Base-by-base conservation (phyloP, 2,797 vertebrate species). In the Caiman crocodilus region DNA sequence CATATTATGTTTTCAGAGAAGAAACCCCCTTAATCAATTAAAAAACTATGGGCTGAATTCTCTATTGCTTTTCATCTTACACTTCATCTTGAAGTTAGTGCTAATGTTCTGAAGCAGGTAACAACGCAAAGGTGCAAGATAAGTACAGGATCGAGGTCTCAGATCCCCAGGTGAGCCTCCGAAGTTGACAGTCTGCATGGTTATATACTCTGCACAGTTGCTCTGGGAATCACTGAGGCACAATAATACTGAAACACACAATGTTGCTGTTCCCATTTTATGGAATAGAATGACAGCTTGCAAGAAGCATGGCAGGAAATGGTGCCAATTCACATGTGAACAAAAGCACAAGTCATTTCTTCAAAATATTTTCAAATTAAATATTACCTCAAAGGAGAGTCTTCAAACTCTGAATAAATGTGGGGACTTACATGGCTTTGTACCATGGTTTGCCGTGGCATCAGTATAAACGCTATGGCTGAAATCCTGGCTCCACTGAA, bases 321-420 rank as follows among this genome's bases (percentile, higher is more conserved):
- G 64, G 18, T 63, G 14, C 14, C 56, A 42, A 67, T 25, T 56
- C 77, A 30, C n/a, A 75, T 60, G 32, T 35, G 7, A 82, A 74
- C 3, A 82, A 91, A 35, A 94, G 88, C 11, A 2, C 16, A 18
- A 10, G 5, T n/a, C 0, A 4, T 59, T 89, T 82, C 21, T 69
- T 10, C 12, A 87, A 84, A n/a, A 42, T 26, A 42, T 84, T 89
- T 87, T 74, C 60, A 84, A 73, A 82, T 69, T 9, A 18, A 5
- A 35, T 50, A 18, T 20, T 18, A 55, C 30, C 35, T 25, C 87
- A 79, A 90, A 93, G 90, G 57, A 75, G 12, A 88, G 77, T 90
- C 80, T 23, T 79, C 28, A 84, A 95, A 65, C 78, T 50, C 23
- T 14, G 2, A 28, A 42, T 81, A 90, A 79, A 0, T 1, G 26